Evolutionary conservation across 2,888 invertebrate genomes (phyloP).

Genomic region (Oegoconia quadripuncta): DNA sequence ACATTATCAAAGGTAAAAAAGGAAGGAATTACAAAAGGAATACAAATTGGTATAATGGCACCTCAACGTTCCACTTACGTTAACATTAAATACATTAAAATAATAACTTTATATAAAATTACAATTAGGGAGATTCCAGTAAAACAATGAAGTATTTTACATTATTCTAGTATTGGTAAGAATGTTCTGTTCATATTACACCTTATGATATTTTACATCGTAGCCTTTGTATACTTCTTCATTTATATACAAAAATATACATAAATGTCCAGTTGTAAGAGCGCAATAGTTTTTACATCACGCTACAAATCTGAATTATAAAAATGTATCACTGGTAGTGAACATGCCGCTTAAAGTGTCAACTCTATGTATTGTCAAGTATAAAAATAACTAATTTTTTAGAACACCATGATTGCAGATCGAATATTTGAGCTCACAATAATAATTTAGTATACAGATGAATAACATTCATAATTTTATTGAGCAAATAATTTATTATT

Average conservation of each 20-base stretch:
- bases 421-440: slow-evolving; percentile 6
- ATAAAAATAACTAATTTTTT: slow-evolving; percentile 60
- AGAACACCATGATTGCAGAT: slow-evolving; percentile 30
- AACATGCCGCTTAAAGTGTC: slow-evolving; percentile 29
- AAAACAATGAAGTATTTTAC: slow-evolving; percentile 57
- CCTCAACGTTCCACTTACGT: slow-evolving; percentile 69
- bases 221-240: slow-evolving; percentile 58
- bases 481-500: slow-evolving; percentile 41
- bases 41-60: slow-evolving; percentile 74
- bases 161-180: slow-evolving; percentile 51
- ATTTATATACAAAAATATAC: slow-evolving; percentile 78
- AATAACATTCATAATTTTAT: slow-evolving; percentile 18
- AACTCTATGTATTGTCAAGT: slow-evolving; percentile 35
- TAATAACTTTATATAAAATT: slow-evolving; percentile 65
- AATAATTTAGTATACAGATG: slow-evolving; percentile 15
- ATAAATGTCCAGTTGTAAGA: slow-evolving; percentile 58
- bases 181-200: slow-evolving; percentile 42
- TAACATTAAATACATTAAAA: slow-evolving; percentile 64
- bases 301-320: slow-evolving; percentile 31
- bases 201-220: slow-evolving; percentile 61
- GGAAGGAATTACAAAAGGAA: slow-evolving; percentile 43
- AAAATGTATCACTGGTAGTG: slow-evolving; percentile 41
- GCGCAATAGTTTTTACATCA: slow-evolving; percentile 31
- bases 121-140: slow-evolving; percentile 73
- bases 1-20: slow-evolving; percentile 13